A percentile compares a stretch with the other conserved stretches of the same genome.
Evolutionary conservation across 2,113 vertebrate species (phyloP).

Genomic region (Pangasianodon hypophthalmus): DNA sequence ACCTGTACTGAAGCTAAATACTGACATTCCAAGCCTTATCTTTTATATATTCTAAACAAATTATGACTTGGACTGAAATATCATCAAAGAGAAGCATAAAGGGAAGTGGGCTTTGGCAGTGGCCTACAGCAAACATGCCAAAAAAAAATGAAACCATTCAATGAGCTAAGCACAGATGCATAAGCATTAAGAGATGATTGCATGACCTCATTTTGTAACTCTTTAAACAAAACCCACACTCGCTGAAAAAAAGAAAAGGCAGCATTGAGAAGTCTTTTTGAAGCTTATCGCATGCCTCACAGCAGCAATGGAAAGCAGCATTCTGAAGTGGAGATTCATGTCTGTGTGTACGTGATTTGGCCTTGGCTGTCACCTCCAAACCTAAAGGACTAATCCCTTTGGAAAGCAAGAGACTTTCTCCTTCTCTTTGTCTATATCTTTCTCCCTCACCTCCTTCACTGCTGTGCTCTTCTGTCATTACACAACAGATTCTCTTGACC

Average conservation of each 20-base stretch:
- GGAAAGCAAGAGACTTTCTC: slow-evolving; percentile 28
- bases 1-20: slow-evolving; percentile 29
- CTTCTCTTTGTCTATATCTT: slow-evolving; percentile 8
- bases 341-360: slow-evolving; percentile 40
- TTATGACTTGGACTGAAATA: slow-evolving; percentile 37
- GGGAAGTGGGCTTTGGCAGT: slow-evolving; percentile 37
- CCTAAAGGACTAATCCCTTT: slow-evolving; percentile 8
- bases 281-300: slow-evolving; percentile 40
- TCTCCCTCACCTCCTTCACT: not conserved
- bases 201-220: slow-evolving; percentile 65
- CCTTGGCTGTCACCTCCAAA: slow-evolving; percentile 49
- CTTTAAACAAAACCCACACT: slow-evolving; percentile 52
- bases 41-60: slow-evolving; percentile 43
- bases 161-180: slow-evolving; percentile 59
- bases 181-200: slow-evolving; percentile 53
- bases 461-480: not conserved
- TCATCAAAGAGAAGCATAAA: slow-evolving; percentile 41
- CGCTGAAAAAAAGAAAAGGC: not conserved
- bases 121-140: slow-evolving; percentile 45
- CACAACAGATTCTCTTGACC: not conserved
- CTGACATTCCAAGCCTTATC: slow-evolving; percentile 43
- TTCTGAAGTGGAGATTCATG: slow-evolving; percentile 36
- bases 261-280: slow-evolving; percentile 20
- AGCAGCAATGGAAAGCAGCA: slow-evolving; percentile 4
- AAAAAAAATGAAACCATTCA: slow-evolving; percentile 69